Conservation (phyloP, 35 echinoderm and acorn worm species). For the Heliocidaris erythrogramma region DNA sequence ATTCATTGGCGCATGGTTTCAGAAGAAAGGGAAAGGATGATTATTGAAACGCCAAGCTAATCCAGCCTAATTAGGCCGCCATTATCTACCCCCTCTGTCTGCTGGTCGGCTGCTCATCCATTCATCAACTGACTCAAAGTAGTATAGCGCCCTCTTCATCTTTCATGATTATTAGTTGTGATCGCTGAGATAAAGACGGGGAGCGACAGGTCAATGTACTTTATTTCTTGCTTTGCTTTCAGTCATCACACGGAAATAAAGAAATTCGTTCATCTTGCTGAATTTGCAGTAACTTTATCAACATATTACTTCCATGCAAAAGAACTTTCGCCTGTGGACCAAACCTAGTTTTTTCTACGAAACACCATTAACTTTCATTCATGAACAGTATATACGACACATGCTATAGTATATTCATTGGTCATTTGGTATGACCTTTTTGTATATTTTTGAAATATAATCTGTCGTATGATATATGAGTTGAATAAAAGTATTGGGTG, state of each 20-base stretch:
- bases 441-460: not conserved
- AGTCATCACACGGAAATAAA: not conserved
- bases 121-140: not conserved
- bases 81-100: not conserved
- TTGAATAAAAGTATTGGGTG: slow-evolving; percentile 5
- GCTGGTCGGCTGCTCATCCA: not conserved
- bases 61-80: not conserved
- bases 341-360: not conserved
- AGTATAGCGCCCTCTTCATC: not conserved
- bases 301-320: not conserved
- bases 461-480: not conserved
- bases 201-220: not conserved
- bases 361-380: not conserved
- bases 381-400: not conserved
- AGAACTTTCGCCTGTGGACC: not conserved
- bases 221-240: not conserved
- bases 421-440: not conserved
- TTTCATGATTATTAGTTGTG: not conserved
- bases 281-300: not conserved
- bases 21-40: not conserved
- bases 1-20: not conserved
- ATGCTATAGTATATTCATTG: not conserved
- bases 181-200: not conserved
- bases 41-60: not conserved
- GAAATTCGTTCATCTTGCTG: not conserved